Evolutionary conservation across 2,113 vertebrate genomes (phyloP).

Genomic region (Microtus oregoni): DNA sequence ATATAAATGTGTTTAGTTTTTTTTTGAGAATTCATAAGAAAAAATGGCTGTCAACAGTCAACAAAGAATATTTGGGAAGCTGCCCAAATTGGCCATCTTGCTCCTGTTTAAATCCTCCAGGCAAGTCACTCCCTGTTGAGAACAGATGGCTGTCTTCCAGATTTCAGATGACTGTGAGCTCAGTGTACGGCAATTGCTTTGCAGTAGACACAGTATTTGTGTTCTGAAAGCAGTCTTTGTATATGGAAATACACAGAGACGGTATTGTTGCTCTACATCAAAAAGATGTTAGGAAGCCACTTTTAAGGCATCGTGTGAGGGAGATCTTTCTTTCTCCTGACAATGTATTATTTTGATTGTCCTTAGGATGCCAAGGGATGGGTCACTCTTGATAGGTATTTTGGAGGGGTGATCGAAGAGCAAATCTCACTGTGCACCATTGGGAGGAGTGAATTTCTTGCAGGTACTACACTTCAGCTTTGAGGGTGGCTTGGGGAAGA

Average conservation of each 20-base stretch:
- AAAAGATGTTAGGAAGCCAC: not conserved
- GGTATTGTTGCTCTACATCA: not conserved
- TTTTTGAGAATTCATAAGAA: constrained; percentile 17
- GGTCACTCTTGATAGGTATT: not conserved
- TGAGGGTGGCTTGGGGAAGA: not conserved
- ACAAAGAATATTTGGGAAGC: constrained; percentile 13
- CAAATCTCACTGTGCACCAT: not conserved
- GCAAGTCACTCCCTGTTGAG: not conserved
- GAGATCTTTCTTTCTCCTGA: not conserved
- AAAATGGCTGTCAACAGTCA: not conserved
- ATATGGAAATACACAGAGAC: not conserved
- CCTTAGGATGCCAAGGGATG: not conserved
- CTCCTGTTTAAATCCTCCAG: constrained; percentile 20
- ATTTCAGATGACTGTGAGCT: not conserved
- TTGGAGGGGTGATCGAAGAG: not conserved
- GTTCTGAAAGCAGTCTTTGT: not conserved
- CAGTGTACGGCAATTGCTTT: not conserved
- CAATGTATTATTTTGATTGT: constrained; percentile 5
- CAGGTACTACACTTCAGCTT: constrained; percentile 55
- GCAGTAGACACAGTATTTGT: not conserved
- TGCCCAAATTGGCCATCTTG: not conserved
- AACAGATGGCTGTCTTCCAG: not conserved
- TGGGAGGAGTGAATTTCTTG: constrained; percentile 7
- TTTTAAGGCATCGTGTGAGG: not conserved
- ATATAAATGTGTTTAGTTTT: constrained; percentile 36